Evolutionary conservation across 2,888 invertebrate genomes (phyloP).

Genomic region (Ryuthela nishihirai): DNA sequence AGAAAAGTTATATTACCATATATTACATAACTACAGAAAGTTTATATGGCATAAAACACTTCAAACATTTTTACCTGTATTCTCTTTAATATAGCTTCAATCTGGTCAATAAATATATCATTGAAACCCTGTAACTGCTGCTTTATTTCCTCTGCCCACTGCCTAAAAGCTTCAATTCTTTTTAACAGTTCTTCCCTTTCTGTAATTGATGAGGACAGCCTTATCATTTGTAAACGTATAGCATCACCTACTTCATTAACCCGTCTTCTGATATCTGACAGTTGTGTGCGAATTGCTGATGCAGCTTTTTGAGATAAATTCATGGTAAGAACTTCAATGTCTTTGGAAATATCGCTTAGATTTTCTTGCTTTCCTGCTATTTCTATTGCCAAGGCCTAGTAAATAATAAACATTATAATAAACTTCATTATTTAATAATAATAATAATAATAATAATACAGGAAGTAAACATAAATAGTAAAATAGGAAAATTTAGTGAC

Average conservation of each 20-base stretch:
- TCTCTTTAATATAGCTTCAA: slow-evolving; percentile 71
- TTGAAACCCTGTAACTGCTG: slow-evolving; percentile 59
- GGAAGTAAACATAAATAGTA: too few relatives aligned
- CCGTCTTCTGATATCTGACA: slow-evolving; percentile 28
- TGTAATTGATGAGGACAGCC: slow-evolving; percentile 58
- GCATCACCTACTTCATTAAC: slow-evolving; percentile 25
- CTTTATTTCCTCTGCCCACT: slow-evolving; percentile 30
- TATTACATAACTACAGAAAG: too few relatives aligned
- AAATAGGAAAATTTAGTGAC: too few relatives aligned
- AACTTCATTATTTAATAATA: too few relatives aligned
- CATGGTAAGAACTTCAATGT: slow-evolving; percentile 18
- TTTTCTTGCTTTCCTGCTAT: slow-evolving; percentile 16
- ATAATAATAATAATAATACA: too few relatives aligned
- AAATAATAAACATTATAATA: not conserved
- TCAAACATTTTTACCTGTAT: slow-evolving; percentile 56
- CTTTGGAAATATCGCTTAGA: slow-evolving; percentile 14
- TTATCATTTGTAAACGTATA: slow-evolving; percentile 11
- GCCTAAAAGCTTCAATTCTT: slow-evolving; percentile 23
- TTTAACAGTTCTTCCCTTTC: slow-evolving; percentile 72
- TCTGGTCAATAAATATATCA: slow-evolving; percentile 74
- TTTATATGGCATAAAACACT: not conserved
- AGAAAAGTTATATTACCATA: too few relatives aligned
- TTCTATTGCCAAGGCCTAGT: slow-evolving; percentile 14
- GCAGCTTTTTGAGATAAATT: slow-evolving; percentile 33
- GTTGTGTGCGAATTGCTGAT: slow-evolving; percentile 21